Conservation (phyloP, 2,797 vertebrate genomes). For the Cossypha polioptera region DNA sequence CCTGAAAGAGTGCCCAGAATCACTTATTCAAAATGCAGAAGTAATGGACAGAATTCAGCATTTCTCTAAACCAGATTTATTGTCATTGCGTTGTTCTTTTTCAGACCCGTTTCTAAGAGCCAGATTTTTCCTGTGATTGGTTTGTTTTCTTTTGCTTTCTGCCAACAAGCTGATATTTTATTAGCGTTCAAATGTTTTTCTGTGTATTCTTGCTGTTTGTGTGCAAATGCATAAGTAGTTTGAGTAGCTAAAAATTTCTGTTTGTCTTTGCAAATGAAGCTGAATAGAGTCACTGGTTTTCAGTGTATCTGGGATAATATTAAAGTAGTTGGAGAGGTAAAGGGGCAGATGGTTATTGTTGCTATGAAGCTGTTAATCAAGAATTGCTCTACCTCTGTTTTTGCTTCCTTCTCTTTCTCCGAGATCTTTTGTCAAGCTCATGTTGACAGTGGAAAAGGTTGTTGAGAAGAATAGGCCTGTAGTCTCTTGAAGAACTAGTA, state of each 20-base stretch:
- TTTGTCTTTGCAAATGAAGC: neutral
- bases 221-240: neutral
- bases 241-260: neutral
- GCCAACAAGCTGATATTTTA: neutral
- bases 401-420: neutral
- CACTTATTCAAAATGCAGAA: neutral
- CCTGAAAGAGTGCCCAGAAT: neutral
- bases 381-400: neutral
- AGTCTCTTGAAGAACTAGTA: neutral
- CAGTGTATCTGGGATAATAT: neutral
- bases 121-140: neutral
- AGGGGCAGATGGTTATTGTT: neutral
- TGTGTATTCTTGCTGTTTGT: neutral
- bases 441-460: neutral
- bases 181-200: neutral
- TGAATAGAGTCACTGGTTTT: neutral
- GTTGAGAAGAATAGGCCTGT: neutral
- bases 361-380: neutral
- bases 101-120: neutral
- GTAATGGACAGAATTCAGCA: neutral
- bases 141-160: neutral
- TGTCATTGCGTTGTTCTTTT: neutral
- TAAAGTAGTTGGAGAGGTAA: neutral
- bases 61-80: neutral
- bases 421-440: neutral